Conservation (phyloP, 2,888 invertebrate species). For the Dynastes maya region DNA sequence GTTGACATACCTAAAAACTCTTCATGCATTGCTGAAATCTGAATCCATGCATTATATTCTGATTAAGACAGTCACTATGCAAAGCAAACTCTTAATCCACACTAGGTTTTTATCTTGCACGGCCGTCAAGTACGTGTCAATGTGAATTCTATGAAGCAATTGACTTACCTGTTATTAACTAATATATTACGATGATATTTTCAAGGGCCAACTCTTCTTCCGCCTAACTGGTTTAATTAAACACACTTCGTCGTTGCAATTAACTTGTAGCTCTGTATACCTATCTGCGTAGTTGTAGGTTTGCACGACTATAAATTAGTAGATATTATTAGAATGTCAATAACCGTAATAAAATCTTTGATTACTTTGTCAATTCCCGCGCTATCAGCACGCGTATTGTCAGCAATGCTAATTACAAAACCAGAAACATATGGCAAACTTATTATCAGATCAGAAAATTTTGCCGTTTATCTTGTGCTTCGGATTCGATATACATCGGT, state of each 20-base stretch:
- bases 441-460: constrained; percentile 38
- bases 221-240: background rate
- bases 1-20: no score
- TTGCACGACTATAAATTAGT: constrained; percentile 20
- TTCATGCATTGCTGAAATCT: no score
- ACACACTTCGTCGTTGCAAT: background rate
- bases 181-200: background rate
- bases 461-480: constrained; percentile 6
- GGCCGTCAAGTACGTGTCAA: no score
- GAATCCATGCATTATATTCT: no score
- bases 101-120: no score
- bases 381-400: constrained; percentile 33
- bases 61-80: no score
- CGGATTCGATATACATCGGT: background rate
- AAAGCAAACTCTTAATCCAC: no score
- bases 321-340: constrained; percentile 27
- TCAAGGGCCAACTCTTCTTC: background rate
- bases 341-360: constrained; percentile 42
- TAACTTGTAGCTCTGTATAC: background rate
- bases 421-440: constrained; percentile 43
- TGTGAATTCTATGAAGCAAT: background rate
- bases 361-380: constrained; percentile 33
- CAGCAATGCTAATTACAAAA: constrained; percentile 40
- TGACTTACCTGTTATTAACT: background rate
- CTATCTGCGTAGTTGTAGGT: background rate